Percentiles rank a stretch among this genome's conserved stretches.
These are phyloP conservation scores for Meloidogyne exigua DNA, from an alignment of 1,140 invertebrate genomes.

Conservation along the genomic window DNA sequence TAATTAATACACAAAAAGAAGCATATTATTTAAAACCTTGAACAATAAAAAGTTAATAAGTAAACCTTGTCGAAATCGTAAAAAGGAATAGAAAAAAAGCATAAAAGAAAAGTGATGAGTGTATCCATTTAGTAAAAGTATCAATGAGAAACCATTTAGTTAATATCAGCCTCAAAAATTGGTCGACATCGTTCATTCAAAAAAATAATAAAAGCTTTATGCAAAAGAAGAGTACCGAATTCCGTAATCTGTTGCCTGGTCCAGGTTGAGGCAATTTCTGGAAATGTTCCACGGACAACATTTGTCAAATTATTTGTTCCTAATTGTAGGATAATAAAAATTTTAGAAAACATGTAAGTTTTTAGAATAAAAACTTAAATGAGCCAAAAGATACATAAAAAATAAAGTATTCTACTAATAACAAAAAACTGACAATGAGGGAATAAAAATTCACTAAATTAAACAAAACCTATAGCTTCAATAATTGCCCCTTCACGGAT, in stretches of 20 bases:
- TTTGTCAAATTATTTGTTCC: slow-evolving; percentile 76
- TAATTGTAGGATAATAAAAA: slow-evolving; percentile 42
- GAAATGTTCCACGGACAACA: slow-evolving; percentile 78
- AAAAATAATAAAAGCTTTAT: slow-evolving; percentile 80
- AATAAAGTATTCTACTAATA: no score
- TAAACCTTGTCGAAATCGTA: no score
- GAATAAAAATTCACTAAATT: background rate
- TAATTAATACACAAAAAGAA: no score
- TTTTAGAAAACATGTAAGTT: background rate
- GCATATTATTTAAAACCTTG: no score
- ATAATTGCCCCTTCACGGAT: slow-evolving; percentile 88
- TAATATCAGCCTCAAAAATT: slow-evolving; percentile 71
- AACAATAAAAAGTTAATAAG: no score
- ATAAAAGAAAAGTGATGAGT: no score
- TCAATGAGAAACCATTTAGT: slow-evolving; percentile 15
- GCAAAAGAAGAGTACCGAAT: slow-evolving; percentile 79
- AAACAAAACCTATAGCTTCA: slow-evolving; percentile 73
- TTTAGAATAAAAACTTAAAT: background rate
- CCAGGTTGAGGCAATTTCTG: slow-evolving; percentile 78
- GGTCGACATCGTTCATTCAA: slow-evolving; percentile 75
- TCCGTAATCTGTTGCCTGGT: slow-evolving; percentile 71
- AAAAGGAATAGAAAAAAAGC: no score
- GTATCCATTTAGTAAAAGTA: background rate
- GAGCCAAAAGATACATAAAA: no score
- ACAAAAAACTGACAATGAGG: no score